A percentile compares a stretch with the other conserved stretches of the same genome.
Conservation (phyloP, 1,140 invertebrate genomes). For the Drosophila ogumai region DNA sequence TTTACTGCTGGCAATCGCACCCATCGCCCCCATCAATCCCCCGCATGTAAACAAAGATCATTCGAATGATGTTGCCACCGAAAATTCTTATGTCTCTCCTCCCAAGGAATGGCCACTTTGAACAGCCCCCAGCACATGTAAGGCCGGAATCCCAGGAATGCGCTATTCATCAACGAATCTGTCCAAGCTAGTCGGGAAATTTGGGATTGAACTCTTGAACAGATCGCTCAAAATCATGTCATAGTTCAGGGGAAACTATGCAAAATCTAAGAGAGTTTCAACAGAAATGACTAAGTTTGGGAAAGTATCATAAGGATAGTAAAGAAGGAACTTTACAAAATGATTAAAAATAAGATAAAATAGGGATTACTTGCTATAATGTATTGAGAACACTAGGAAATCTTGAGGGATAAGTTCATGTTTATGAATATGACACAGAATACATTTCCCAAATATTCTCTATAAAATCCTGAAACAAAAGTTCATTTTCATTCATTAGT, state of each 20-base stretch:
- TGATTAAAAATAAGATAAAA: too few relatives aligned
- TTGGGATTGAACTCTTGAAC: background rate
- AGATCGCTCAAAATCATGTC: too few relatives aligned
- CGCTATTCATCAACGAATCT: slow-evolving; percentile 3
- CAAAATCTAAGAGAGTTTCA: too few relatives aligned
- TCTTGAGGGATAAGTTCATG: too few relatives aligned
- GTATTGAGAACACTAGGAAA: too few relatives aligned
- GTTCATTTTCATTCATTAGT: too few relatives aligned
- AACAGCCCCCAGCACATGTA: slow-evolving; percentile 7
- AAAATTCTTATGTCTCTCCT: slow-evolving; percentile 40
- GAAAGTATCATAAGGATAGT: background rate
- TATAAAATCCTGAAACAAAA: too few relatives aligned
- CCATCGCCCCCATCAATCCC: slow-evolving; percentile 18
- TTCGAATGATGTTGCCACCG: slow-evolving; percentile 32
- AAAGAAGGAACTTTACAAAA: too few relatives aligned
- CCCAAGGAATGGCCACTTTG: slow-evolving; percentile 33
- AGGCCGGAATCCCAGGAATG: slow-evolving; percentile 7
- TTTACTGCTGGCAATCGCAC: slow-evolving; percentile 28
- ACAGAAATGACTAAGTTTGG: background rate
- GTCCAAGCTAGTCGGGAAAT: background rate
- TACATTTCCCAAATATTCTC: too few relatives aligned
- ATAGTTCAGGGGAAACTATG: background rate
- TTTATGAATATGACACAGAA: too few relatives aligned
- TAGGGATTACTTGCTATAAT: too few relatives aligned
- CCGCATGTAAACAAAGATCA: slow-evolving; percentile 34